phyloP scores from a whole-genome alignment of 2,888 invertebrate genomes.

The Meandrusa payeni region DNA sequence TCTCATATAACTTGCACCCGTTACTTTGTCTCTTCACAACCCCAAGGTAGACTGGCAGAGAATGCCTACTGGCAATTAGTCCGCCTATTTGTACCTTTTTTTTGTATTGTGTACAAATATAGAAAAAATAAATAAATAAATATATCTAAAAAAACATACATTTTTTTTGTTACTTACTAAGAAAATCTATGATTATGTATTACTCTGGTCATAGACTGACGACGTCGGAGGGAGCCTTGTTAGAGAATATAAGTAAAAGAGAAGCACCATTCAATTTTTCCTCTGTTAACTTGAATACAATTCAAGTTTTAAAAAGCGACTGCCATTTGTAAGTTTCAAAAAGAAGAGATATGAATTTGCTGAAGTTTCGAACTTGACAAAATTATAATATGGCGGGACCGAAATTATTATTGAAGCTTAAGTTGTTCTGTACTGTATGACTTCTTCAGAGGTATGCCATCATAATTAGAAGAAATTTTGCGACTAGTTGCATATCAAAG shows the following conservation, averaged over 20 bases:
- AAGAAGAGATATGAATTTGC: conserved; percentile 17
- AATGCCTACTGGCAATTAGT: too few species aligned
- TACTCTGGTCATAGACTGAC: too few species aligned
- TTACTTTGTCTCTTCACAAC: too few species aligned
- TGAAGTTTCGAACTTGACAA: conserved; percentile 17
- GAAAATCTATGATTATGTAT: too few species aligned
- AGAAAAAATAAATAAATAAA: too few species aligned
- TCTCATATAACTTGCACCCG: too few species aligned
- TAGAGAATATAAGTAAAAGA: background rate
- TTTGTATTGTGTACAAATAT: too few species aligned
- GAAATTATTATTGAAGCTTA: conserved; percentile 6
- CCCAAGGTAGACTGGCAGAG: too few species aligned
- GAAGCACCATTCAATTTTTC: background rate
- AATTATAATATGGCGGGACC: conserved; percentile 6
- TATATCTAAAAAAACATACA: too few species aligned
- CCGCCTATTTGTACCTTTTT: too few species aligned
- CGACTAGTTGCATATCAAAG: too few species aligned
- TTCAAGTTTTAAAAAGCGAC: conserved; percentile 9
- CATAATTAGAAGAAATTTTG: background rate
- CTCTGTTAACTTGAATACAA: background rate
- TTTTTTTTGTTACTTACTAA: too few species aligned
- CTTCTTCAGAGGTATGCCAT: background rate
- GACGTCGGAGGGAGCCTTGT: background rate
- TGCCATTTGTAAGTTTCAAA: conserved; percentile 13
- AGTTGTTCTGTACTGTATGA: conserved; percentile 1